Evolutionary conservation across 2,113 vertebrate genomes (phyloP).

Genomic region (Hemiscyllium ocellatum): DNA sequence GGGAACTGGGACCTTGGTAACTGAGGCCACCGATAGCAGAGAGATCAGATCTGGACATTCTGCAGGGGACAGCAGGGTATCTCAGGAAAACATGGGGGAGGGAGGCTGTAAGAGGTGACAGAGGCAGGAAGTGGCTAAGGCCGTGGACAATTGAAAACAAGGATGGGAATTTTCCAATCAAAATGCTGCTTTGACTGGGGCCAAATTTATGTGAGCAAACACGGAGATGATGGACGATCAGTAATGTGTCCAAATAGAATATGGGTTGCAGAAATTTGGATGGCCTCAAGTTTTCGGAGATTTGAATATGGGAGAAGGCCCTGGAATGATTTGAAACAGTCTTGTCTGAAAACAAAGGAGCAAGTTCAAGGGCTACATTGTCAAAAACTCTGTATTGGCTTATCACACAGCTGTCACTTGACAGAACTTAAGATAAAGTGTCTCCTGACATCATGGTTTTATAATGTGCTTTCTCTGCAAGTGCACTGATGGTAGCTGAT

Average conservation of each 20-base stretch:
- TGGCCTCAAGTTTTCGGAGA: too few relatives aligned
- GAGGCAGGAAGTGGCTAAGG: neutral
- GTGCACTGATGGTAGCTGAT: slow-evolving; percentile 1
- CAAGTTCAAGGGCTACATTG: neutral
- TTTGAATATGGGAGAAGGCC: too few relatives aligned
- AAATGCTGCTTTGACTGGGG: neutral
- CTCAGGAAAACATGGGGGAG: too few relatives aligned
- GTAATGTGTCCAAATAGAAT: too few relatives aligned
- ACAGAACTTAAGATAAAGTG: neutral
- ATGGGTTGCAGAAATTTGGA: too few relatives aligned
- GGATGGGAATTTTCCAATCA: neutral
- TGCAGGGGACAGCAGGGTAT: neutral
- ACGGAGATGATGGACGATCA: neutral
- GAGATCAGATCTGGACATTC: neutral
- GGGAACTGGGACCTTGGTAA: neutral
- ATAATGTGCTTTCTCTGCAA: neutral
- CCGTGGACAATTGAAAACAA: neutral
- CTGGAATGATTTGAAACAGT: neutral
- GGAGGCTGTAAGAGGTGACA: neutral
- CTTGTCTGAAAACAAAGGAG: neutral
- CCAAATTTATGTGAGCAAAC: neutral
- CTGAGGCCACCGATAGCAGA: neutral
- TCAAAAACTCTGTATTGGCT: neutral
- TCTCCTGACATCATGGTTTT: neutral
- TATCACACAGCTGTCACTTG: neutral